These are phyloP conservation scores for Poecilia gillii DNA, from an alignment of 2,797 vertebrate genomes.

Conservation along the genomic window DNA sequence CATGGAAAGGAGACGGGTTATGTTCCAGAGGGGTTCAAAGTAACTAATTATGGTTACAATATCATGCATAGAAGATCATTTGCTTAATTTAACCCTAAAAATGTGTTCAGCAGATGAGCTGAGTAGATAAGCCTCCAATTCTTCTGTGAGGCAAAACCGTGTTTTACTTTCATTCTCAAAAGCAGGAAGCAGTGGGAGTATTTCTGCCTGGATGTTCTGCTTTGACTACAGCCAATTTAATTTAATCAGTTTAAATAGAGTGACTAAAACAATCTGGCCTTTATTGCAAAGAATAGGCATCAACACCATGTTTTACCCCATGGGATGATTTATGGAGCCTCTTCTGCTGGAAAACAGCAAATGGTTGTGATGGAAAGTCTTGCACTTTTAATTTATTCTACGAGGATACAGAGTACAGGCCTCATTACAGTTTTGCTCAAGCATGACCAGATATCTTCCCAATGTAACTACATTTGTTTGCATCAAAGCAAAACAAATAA, in stretches of 20 bases:
- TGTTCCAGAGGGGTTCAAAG: background rate
- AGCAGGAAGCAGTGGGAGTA: constrained; percentile 6
- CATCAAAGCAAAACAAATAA: constrained; percentile 9
- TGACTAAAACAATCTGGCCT: background rate
- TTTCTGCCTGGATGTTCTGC: constrained; percentile 3
- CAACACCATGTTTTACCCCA: background rate
- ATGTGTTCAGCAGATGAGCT: background rate
- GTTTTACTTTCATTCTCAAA: constrained; percentile 15
- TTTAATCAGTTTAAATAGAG: background rate
- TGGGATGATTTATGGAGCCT: constrained; percentile 1
- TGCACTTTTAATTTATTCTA: constrained; percentile 5
- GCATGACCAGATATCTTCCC: constrained; percentile 1
- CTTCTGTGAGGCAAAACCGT: constrained; percentile 1
- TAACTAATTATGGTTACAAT: constrained; percentile 3
- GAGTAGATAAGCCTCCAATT: constrained; percentile 14
- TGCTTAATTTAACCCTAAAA: background rate
- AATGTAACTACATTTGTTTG: background rate
- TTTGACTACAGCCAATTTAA: constrained; percentile 19
- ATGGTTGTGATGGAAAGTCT: background rate
- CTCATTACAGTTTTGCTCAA: constrained; percentile 5
- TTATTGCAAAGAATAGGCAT: background rate
- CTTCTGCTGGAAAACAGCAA: background rate
- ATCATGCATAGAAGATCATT: background rate
- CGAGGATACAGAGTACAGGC: background rate
- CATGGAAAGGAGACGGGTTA: background rate